phyloP scores from a whole-genome alignment of 2,888 invertebrate genomes.

The Andricus quercusramuli region DNA sequence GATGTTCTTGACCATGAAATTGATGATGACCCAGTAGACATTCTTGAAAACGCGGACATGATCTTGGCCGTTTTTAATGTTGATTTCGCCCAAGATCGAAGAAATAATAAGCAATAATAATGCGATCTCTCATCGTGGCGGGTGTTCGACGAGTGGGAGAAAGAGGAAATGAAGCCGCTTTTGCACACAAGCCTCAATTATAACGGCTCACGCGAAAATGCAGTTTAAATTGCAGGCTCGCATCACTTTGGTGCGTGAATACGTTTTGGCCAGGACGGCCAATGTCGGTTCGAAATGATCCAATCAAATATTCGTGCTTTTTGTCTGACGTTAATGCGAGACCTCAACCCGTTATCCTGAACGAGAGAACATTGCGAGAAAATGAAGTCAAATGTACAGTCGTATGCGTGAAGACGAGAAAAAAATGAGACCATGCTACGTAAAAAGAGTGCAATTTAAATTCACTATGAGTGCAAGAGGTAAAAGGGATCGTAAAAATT shows the following conservation, averaged over 20 bases:
- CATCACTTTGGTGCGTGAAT: slow-evolving; percentile 57
- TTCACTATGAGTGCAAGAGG: neutral
- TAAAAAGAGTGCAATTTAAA: slow-evolving; percentile 3
- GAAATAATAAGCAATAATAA: slow-evolving; percentile 25
- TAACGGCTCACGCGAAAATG: slow-evolving; percentile 75
- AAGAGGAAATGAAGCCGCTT: slow-evolving; percentile 32
- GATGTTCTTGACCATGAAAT: slow-evolving; percentile 13
- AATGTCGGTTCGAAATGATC: slow-evolving; percentile 57
- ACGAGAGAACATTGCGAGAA: slow-evolving; percentile 22
- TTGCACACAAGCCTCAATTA: slow-evolving; percentile 61
- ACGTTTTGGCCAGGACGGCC: slow-evolving; percentile 38
- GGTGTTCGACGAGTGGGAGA: slow-evolving; percentile 14
- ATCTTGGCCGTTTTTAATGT: slow-evolving; percentile 21
- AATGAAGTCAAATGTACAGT: slow-evolving; percentile 25
- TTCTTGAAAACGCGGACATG: slow-evolving; percentile 24
- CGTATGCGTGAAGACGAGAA: slow-evolving; percentile 1
- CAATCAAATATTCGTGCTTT: slow-evolving; percentile 59
- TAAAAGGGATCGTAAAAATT: neutral
- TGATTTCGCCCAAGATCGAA: slow-evolving; percentile 15
- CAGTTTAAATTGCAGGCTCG: slow-evolving; percentile 73
- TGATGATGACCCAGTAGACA: slow-evolving; percentile 13
- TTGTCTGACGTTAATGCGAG: slow-evolving; percentile 22
- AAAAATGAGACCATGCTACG: slow-evolving; percentile 15
- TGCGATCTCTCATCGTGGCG: slow-evolving; percentile 10
- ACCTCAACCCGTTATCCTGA: slow-evolving; percentile 33